Conservation (phyloP, 1,140 invertebrate genomes). For the Halictus rubicundus region DNA sequence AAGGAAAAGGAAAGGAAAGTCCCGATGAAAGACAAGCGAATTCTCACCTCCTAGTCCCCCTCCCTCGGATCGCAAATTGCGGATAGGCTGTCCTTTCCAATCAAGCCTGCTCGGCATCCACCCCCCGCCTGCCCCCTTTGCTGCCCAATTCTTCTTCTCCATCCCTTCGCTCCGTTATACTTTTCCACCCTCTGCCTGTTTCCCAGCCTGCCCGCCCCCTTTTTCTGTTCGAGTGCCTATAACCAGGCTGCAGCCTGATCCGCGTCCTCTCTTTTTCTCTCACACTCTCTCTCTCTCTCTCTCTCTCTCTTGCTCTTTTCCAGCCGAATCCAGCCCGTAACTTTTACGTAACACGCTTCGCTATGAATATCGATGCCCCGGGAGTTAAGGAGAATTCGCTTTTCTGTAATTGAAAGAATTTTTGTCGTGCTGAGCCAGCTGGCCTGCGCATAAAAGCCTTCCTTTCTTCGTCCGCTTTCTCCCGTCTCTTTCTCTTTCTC, state of each 20-base stretch:
- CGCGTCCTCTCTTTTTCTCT: slow-evolving; percentile 43
- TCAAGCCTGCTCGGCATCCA: slow-evolving; percentile 61
- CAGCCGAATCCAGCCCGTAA: slow-evolving; percentile 47
- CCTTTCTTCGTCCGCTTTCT: slow-evolving; percentile 11
- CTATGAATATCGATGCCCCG: slow-evolving; percentile 73
- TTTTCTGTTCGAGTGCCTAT: slow-evolving; percentile 45
- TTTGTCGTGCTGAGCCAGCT: slow-evolving; percentile 70
- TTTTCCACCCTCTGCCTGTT: slow-evolving; percentile 46
- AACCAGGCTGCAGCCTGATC: slow-evolving; percentile 54
- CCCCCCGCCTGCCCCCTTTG: slow-evolving; percentile 29
- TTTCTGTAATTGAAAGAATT: slow-evolving; percentile 74
- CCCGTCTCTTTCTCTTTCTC: not conserved
- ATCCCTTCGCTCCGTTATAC: slow-evolving; percentile 53
- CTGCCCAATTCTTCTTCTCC: slow-evolving; percentile 63
- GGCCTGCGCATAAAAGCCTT: slow-evolving; percentile 66
- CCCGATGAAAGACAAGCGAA: slow-evolving; percentile 68
- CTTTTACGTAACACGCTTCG: slow-evolving; percentile 70
- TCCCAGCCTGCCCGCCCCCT: slow-evolving; percentile 8
- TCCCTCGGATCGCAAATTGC: slow-evolving; percentile 68
- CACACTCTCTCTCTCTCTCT: slow-evolving; percentile 6
- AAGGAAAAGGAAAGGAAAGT: slow-evolving; percentile 49
- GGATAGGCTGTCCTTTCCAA: slow-evolving; percentile 74
- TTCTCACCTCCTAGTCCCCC: slow-evolving; percentile 66
- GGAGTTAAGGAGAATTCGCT: slow-evolving; percentile 68
- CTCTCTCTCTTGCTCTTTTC: not conserved